Percentiles rank a stretch among this genome's conserved stretches.
Conservation (phyloP, 2,113 vertebrate genomes). For the Petrocephalus microphthalmus region DNA sequence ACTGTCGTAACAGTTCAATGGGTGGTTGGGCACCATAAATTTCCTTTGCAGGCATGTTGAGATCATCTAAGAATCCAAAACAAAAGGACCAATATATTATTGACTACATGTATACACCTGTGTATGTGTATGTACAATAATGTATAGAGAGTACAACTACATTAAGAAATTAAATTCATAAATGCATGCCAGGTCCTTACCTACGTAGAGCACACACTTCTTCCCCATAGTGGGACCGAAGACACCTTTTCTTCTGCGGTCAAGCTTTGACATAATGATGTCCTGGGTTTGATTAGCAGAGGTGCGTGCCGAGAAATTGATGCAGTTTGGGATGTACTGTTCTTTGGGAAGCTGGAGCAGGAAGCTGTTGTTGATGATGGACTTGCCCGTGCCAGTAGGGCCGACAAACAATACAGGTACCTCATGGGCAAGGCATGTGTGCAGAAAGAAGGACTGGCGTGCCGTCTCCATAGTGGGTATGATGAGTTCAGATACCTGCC, state of each 20-base stretch:
- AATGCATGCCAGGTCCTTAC: slow-evolving; percentile 57
- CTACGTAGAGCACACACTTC: slow-evolving; percentile 81
- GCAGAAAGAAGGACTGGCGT: slow-evolving; percentile 81
- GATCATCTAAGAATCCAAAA: slow-evolving; percentile 67
- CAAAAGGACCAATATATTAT: background rate
- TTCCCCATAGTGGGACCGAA: slow-evolving; percentile 79
- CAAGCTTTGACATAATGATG: slow-evolving; percentile 86
- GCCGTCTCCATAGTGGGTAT: slow-evolving; percentile 84
- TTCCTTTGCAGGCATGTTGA: slow-evolving; percentile 92
- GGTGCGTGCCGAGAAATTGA: slow-evolving; percentile 88
- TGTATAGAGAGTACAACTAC: background rate
- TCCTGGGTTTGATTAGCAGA: slow-evolving; percentile 85
- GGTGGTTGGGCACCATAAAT: slow-evolving; percentile 86
- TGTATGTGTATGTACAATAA: background rate
- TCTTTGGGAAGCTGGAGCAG: slow-evolving; percentile 75
- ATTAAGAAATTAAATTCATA: slow-evolving; percentile 2
- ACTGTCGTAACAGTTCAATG: slow-evolving; percentile 82
- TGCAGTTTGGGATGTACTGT: slow-evolving; percentile 69
- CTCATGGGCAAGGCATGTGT: slow-evolving; percentile 68
- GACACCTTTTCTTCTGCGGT: slow-evolving; percentile 75
- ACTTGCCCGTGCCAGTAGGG: slow-evolving; percentile 91
- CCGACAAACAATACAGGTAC: slow-evolving; percentile 79
- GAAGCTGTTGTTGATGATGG: slow-evolving; percentile 79
- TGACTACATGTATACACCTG: background rate
- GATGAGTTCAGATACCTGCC: slow-evolving; percentile 82